Conservation (phyloP, 2,113 vertebrate genomes). For the Nerophis ophidion region DNA sequence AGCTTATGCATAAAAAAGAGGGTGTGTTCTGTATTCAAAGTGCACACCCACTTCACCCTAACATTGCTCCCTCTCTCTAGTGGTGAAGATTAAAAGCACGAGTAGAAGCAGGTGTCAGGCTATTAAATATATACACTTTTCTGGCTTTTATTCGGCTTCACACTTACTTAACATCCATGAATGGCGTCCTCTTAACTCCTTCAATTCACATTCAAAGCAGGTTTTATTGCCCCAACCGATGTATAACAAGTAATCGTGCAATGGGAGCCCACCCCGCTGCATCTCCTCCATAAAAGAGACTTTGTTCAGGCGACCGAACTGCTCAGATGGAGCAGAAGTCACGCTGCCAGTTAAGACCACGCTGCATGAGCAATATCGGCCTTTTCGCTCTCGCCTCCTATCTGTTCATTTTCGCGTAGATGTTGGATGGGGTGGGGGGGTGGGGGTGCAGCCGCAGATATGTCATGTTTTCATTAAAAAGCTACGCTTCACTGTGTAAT, state of each 20-base stretch:
- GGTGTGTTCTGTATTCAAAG: conserved; percentile 60
- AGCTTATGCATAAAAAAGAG: conserved; percentile 45
- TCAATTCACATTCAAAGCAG: conserved; percentile 62
- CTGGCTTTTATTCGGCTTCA: conserved; percentile 51
- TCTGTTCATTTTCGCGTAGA: conserved; percentile 29
- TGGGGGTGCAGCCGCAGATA: conserved; percentile 39
- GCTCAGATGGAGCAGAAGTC: conserved; percentile 42
- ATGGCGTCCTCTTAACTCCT: conserved; percentile 59
- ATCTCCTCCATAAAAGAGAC: conserved; percentile 43
- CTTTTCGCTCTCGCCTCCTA: conserved; percentile 18
- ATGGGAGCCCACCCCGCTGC: conserved; percentile 30
- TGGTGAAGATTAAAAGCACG: conserved; percentile 58
- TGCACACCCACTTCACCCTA: conserved; percentile 40
- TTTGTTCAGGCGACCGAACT: conserved; percentile 55
- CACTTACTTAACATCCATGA: conserved; percentile 58
- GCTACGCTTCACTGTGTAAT: conserved; percentile 75
- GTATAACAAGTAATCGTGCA: conserved; percentile 46
- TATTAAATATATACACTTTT: conserved; percentile 66
- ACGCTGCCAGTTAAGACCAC: conserved; percentile 36
- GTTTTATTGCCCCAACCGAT: conserved; percentile 58
- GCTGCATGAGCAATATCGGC: conserved; percentile 46
- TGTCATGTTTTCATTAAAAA: conserved; percentile 78
- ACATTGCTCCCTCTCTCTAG: conserved; percentile 33
- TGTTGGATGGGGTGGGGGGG: conserved; percentile 25
- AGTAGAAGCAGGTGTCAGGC: conserved; percentile 67